Evolutionary conservation across 2,888 invertebrate genomes (phyloP).

Genomic region (Ichneumoninae sp.): DNA sequence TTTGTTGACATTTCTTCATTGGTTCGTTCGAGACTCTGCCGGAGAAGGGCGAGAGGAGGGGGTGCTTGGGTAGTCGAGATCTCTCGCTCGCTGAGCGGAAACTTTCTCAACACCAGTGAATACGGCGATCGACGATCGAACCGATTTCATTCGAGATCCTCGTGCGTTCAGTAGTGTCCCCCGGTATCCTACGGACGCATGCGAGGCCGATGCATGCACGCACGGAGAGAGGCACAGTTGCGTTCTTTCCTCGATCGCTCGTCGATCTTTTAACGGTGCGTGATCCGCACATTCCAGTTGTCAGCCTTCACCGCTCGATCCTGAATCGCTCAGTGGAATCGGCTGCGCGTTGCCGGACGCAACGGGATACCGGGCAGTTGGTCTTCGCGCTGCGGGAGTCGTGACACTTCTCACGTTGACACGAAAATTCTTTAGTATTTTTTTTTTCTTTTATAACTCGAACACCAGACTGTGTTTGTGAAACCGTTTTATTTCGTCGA

Average conservation of each 20-base stretch:
- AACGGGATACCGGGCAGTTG: neutral
- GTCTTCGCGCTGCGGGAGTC: neutral
- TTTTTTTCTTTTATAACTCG: neutral
- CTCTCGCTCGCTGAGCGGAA: neutral
- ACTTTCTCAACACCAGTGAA: constrained; percentile 10
- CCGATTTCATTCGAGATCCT: constrained; percentile 20
- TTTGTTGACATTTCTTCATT: neutral
- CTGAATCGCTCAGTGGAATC: constrained; percentile 2
- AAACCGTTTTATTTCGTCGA: neutral
- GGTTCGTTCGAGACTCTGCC: neutral
- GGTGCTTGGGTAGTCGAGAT: neutral
- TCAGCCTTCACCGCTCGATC: neutral
- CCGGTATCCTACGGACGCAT: constrained; percentile 4
- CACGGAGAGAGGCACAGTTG: constrained; percentile 9
- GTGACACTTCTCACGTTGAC: neutral
- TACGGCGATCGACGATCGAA: neutral
- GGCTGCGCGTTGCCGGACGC: neutral
- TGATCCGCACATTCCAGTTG: constrained; percentile 18
- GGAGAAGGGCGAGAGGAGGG: neutral
- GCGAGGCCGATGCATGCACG: constrained; percentile 10
- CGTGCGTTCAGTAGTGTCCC: constrained; percentile 1
- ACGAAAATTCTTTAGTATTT: neutral
- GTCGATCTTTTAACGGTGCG: constrained; percentile 8
- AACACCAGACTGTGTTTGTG: neutral
- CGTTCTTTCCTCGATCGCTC: constrained; percentile 20